Evolutionary conservation across 2,113 vertebrate species (phyloP), one percentile per base, ranked within the genome.

Genomic region (Canis aureus): DNA sequence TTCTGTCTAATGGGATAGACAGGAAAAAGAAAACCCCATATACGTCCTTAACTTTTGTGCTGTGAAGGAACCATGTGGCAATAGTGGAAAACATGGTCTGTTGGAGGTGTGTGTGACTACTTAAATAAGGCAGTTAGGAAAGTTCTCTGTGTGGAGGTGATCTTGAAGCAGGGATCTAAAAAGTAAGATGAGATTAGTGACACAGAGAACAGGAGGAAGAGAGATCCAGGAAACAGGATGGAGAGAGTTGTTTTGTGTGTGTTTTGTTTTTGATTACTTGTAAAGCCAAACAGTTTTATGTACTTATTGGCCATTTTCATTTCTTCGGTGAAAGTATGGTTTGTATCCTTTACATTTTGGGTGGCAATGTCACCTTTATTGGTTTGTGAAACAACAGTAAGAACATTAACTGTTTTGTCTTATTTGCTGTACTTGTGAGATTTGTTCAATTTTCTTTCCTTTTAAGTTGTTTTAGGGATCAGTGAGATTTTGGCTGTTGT

Each of bases 391-490:
- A 66, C 25, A 91, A 66, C 20, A 55, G 22, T 59, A 83, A 78
- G 53, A 22, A 16, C 27, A 55, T 91, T 57, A 73, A 71, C 43
- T 38, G 23, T 32, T 53, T 94, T 88, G 57, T 57, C n/a, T 82
- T 82, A 69, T 43, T 38, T 83, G 51, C 51, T 19, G 9, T 82
- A 82, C 88, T 67, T 87, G 29, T 17, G 66, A 27, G 74, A 87
- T 91, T 81, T 94, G 35, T 35, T 23, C 64, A 78, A 76, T 13
- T 91, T 78, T 79, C 25, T 82, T 94, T 82, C 25, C 49, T 82
- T 96, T 85, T 16, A 69, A 35, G 23, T 71, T 55, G 43, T 51
- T 35, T 43, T 62, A 64, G 38, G 32, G 11, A 20, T 62, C 35
- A 2, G n/a, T 71, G 27, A 90, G 22, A 7, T 71, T 53, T 84